Evolutionary conservation across 2,888 invertebrate species (phyloP), one percentile per base, ranked within the genome.

Genomic region (Xanthia togata): DNA sequence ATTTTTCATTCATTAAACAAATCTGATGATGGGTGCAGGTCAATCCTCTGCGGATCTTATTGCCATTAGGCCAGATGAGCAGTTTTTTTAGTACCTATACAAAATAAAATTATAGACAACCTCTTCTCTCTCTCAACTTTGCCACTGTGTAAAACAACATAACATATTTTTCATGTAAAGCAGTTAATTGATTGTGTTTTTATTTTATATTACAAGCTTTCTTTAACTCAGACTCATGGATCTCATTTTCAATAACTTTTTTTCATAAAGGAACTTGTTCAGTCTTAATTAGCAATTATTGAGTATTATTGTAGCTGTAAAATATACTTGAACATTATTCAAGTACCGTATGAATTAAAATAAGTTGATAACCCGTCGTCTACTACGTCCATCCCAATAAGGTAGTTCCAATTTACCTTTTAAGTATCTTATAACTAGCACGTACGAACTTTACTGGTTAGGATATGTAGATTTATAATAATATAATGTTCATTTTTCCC

Each of bases 381-480:
- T 55, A 60, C 69, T 8, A 31, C 35, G n/a, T 47, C 59, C 17
- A 41, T 65, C 81, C 81, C 47, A 76, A 70, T 79, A 81, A 65
- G 69, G 76, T 0, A 17, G 50, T 60, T 35, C 81, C 59, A 81
- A 81, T 76, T 79, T 76, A 60, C 79, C 79, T 70, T 79, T 76
- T 60, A 70, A 59, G 81, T 70, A 23, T 70, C 47, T 50, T 81
- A 70, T 81, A 79, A 79, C 76, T 69, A 76, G 64, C 81, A 79
- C 79, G 81, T 76, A 81, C 53, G 20, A 81, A 64, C 38, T 59
- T 50, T 31, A 69, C 26, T 64, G 14, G n/a, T 44, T 44, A 20
- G 11, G 0, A 17, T 50, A 41, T 3, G 31, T 44, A 26, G 17
- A 71, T 44, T 59, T 78, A 14, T 12, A 11, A n/a, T 1, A 35